phyloP scores from a whole-genome alignment of 2,113 vertebrate genomes.

The Corythornis cristatus region DNA sequence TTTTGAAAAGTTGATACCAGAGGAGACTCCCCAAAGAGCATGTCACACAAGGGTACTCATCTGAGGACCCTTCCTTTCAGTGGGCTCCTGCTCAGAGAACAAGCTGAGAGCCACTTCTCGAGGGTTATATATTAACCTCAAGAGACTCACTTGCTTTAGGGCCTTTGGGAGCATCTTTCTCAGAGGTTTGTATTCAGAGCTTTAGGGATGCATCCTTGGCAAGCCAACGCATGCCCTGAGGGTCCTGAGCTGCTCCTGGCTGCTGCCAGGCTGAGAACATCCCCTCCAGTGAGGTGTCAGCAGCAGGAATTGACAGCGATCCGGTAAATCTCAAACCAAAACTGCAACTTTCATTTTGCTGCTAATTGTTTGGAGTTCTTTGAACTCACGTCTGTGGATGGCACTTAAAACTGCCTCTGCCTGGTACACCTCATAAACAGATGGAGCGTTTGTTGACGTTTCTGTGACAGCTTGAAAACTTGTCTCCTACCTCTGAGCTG shows the following conservation, averaged over 20 bases:
- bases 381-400: slow-evolving; percentile 57
- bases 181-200: background rate
- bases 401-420: slow-evolving; percentile 55
- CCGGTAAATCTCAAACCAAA: background rate
- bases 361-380: slow-evolving; percentile 58
- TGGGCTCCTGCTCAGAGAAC: fast-evolving
- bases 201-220: background rate
- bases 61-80: background rate
- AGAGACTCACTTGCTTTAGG: background rate
- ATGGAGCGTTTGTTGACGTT: slow-evolving; percentile 84
- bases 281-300: fast-evolving
- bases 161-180: background rate
- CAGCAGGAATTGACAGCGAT: background rate
- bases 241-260: background rate
- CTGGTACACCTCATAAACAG: slow-evolving; percentile 74
- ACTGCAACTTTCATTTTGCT: slow-evolving; percentile 12
- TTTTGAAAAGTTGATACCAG: background rate
- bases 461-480: slow-evolving; percentile 84
- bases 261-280: fast-evolving
- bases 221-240: background rate
- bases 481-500: slow-evolving; percentile 80
- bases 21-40: background rate
- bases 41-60: background rate
- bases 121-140: fast-evolving
- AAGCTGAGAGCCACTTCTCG: background rate